Evolutionary conservation across 2,113 vertebrate species (phyloP).

Genomic region (Nothoprocta pentlandii): DNA sequence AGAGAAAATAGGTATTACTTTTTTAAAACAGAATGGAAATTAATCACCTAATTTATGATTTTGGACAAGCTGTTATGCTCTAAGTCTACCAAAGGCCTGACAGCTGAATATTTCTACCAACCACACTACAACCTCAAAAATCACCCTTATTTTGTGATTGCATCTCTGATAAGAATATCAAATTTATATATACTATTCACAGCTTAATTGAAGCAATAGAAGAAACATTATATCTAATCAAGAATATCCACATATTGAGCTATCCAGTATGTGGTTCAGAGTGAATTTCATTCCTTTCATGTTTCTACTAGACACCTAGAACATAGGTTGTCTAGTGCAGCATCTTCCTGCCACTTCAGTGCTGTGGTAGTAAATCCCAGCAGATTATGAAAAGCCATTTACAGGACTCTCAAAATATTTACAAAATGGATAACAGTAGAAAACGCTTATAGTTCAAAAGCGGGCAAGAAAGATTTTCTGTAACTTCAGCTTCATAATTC

Average conservation of each 20-base stretch:
- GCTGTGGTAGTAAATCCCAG: conserved; percentile 11
- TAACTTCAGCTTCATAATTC: conserved; percentile 2
- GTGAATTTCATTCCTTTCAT: not conserved
- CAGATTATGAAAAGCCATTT: conserved; percentile 10
- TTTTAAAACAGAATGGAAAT: not conserved
- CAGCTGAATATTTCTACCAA: not conserved
- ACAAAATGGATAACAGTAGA: conserved; percentile 3
- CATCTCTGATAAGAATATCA: not conserved
- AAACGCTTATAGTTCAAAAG: not conserved
- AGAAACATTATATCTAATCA: not conserved
- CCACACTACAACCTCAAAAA: not conserved
- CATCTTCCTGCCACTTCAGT: conserved; percentile 11
- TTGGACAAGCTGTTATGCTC: too few species aligned
- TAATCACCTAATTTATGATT: not conserved
- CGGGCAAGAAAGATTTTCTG: not conserved
- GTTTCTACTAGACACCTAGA: not conserved
- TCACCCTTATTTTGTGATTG: not conserved
- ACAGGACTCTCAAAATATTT: not conserved
- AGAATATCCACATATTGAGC: not conserved
- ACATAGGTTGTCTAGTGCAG: not conserved
- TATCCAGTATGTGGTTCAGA: not conserved
- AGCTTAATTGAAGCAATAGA: not conserved
- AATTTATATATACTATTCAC: not conserved
- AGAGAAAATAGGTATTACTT: not conserved
- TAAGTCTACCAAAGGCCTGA: not conserved